phyloP scores from a whole-genome alignment of 2,888 invertebrate species.

The Tetropium fuscum region DNA sequence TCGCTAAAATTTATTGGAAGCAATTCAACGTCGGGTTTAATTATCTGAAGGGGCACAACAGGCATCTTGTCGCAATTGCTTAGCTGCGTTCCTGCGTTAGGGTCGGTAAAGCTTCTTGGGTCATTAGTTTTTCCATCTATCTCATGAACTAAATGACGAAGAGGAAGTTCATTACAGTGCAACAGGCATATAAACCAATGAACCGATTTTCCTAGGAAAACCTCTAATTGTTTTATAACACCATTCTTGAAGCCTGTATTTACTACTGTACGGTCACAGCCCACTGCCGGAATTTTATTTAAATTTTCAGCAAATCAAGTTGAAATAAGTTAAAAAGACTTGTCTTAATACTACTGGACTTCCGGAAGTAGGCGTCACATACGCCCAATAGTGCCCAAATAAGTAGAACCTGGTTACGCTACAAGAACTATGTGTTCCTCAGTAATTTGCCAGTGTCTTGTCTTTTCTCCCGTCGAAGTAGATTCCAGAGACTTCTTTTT shows the following conservation, averaged over 20 bases:
- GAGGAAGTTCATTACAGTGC: slow-evolving; percentile 1
- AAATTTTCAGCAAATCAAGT: background rate
- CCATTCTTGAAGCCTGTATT: slow-evolving; percentile 14
- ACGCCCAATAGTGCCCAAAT: background rate
- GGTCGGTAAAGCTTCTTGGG: background rate
- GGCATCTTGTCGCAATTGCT: background rate
- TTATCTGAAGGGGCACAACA: background rate
- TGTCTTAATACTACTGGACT: slow-evolving; percentile 3
- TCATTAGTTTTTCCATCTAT: background rate
- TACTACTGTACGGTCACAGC: slow-evolving; percentile 8
- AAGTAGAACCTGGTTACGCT: background rate
- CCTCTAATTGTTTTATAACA: background rate
- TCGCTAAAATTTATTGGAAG: slow-evolving; percentile 17
- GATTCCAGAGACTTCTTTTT: background rate
- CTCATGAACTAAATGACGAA: slow-evolving; percentile 1
- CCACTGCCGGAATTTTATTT: background rate
- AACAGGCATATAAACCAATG: slow-evolving; percentile 3
- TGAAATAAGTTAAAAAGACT: slow-evolving; percentile 6
- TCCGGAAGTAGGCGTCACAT: slow-evolving; percentile 1
- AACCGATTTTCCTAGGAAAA: background rate
- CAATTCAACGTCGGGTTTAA: slow-evolving; percentile 14
- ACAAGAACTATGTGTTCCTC: background rate
- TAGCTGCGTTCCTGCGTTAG: slow-evolving; percentile 1
- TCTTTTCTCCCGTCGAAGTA: no score
- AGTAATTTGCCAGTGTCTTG: no score